Percentiles rank a stretch among this genome's conserved stretches.
Evolutionary conservation across 1,140 invertebrate genomes (phyloP).

Genomic region (Zaprionus inermis): DNA sequence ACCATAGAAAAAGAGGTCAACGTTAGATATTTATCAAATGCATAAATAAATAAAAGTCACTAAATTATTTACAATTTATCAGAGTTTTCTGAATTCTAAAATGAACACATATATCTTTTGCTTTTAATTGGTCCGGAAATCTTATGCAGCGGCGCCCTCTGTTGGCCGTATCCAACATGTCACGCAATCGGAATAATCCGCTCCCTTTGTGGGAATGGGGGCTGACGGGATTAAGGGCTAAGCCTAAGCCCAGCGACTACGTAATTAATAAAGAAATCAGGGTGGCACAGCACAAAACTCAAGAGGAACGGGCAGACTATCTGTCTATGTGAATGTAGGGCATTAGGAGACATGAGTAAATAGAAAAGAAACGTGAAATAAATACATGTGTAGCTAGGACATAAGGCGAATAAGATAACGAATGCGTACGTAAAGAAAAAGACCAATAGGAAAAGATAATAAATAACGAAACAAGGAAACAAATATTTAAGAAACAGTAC

Average conservation of each 20-base stretch:
- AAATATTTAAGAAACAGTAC: too few species aligned
- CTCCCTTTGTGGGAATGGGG: neutral
- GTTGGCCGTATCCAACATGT: slow-evolving; percentile 16
- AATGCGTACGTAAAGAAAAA: neutral
- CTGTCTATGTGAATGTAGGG: neutral
- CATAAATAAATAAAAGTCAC: neutral
- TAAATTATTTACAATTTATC: too few species aligned
- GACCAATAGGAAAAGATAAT: neutral
- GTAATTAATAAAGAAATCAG: slow-evolving; percentile 34
- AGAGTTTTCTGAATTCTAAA: too few species aligned
- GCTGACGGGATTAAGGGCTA: slow-evolving; percentile 22
- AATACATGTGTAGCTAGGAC: slow-evolving; percentile 4
- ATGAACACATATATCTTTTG: neutral
- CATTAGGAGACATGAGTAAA: slow-evolving; percentile 18
- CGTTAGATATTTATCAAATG: slow-evolving; percentile 12
- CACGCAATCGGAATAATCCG: slow-evolving; percentile 28
- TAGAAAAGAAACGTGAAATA: slow-evolving; percentile 15
- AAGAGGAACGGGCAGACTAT: neutral
- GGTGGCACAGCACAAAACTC: neutral
- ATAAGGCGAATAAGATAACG: neutral
- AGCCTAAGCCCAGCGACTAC: slow-evolving; percentile 8
- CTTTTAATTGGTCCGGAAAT: slow-evolving; percentile 2
- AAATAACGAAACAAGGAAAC: neutral
- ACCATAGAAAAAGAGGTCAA: slow-evolving; percentile 24
- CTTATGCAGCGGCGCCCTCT: neutral